Evolutionary conservation across 2,888 invertebrate species (phyloP), one percentile per base, ranked within the genome.

Genomic region (Drosophila siamana): DNA sequence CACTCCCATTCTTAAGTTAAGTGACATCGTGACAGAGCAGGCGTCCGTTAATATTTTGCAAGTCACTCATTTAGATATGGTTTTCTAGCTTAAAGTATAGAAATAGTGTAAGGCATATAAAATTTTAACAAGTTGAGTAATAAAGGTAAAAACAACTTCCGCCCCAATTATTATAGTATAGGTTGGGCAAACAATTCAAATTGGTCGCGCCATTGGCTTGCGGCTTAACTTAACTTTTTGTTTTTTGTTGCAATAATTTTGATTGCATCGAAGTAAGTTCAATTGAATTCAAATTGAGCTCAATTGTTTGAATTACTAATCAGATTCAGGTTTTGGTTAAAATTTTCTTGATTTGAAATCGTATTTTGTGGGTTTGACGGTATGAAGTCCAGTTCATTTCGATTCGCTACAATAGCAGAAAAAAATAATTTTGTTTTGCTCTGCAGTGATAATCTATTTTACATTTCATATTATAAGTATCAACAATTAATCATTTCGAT

Each of bases 221-320:
- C 7, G 50, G 57, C 57, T 41, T 46, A 54, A 48, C 44, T 43
- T 46, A 50, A 36, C 46, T 9, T 69, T 56, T 56, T 26, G 56
- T 56, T 70, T 56, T 59, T 46, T 63, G 36, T 44, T 66, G 68
- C 64, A 72, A 74, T 80, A 70, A 64, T 51, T 67, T 66, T 66
- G 69, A 78, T 84, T 80, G 73, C 70, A 46, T 40, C 50, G 60
- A 70, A 80, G 69, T 69, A 56, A 63, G 65, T 70, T 59, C 67
- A 65, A 83, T 78, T 68, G 67, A 69, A 79, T 78, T 73, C 46
- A 71, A 83, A 86, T 86, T 80, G 43, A 51, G 43, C 41, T 57
- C 64, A 66, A 79, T 70, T 76, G 59, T 55, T 69, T 62, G 64
- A 68, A 69, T 64, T 47, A 44, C 43, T 60, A 84, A 74, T 77